These are phyloP conservation scores for Plestiodon gilberti DNA, from an alignment of 2,113 vertebrate species.

Conservation along the genomic window DNA sequence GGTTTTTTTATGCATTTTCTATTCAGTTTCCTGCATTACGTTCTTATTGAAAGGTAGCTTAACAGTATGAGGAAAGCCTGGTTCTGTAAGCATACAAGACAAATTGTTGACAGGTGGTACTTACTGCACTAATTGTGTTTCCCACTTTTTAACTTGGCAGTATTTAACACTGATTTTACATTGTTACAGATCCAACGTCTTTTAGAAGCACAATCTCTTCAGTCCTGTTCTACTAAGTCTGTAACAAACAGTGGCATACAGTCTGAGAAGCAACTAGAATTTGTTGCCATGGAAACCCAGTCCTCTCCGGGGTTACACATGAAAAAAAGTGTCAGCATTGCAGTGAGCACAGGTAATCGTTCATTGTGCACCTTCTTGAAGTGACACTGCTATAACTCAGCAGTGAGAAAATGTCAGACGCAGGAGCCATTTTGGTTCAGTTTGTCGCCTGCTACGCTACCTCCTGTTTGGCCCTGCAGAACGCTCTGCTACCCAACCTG, in stretches of 20 bases:
- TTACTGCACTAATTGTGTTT: background rate
- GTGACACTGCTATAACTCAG: accelerated
- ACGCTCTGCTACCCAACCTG: background rate
- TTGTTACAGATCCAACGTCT: constrained; percentile 88
- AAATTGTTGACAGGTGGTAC: background rate
- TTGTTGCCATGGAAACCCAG: constrained; percentile 71
- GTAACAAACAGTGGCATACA: constrained; percentile 14
- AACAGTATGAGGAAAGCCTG: background rate
- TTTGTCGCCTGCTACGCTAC: background rate
- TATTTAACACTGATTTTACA: background rate
- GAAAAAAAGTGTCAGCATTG: constrained; percentile 85
- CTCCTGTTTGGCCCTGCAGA: background rate
- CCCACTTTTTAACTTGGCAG: background rate
- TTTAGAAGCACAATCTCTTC: constrained; percentile 84
- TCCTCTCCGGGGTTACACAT: constrained; percentile 44
- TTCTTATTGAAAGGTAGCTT: background rate
- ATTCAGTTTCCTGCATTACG: background rate
- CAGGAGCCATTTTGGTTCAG: background rate
- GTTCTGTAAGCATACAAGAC: background rate
- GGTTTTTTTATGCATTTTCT: background rate
- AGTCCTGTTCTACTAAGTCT: constrained; percentile 51
- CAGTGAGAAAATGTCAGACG: background rate
- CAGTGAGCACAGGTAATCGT: constrained; percentile 90
- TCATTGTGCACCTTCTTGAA: background rate
- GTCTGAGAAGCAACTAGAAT: constrained; percentile 52